Evolutionary conservation across 2,113 vertebrate genomes (phyloP).

Genomic region (Cyanoramphus novaezelandiae): DNA sequence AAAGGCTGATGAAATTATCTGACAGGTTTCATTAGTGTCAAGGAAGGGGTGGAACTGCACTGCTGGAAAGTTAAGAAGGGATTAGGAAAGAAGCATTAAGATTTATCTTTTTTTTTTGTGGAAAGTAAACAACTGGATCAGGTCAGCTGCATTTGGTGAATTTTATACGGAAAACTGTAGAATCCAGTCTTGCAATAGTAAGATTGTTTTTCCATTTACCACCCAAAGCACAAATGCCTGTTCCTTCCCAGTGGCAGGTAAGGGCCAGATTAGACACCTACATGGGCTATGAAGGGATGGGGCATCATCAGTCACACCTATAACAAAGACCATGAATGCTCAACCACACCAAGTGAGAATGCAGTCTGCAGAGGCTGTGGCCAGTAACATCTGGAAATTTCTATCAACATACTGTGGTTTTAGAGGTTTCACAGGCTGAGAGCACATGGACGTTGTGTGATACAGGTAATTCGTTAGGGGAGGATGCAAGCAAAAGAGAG

Average conservation of each 20-base stretch:
- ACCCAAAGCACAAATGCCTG: background rate
- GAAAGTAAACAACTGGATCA: background rate
- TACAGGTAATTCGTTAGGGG: background rate
- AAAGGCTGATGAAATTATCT: constrained; percentile 23
- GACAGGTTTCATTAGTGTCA: constrained; percentile 27
- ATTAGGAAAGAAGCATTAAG: background rate
- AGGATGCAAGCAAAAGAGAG: background rate
- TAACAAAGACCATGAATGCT: background rate
- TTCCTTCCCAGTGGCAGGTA: background rate
- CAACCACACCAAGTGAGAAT: background rate
- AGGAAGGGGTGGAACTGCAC: background rate
- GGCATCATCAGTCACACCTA: rapidly evolving
- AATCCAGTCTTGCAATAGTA: background rate
- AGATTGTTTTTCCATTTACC: background rate
- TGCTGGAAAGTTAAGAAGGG: background rate
- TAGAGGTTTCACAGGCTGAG: background rate
- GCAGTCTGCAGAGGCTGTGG: background rate
- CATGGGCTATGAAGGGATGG: background rate
- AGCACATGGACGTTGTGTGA: background rate
- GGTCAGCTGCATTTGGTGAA: background rate
- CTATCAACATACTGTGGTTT: background rate
- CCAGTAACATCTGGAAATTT: background rate
- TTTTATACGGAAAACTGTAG: background rate
- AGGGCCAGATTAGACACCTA: background rate
- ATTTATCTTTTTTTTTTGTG: background rate